Evolutionary conservation across 64 coral and sea anemone genomes (phyloP).

Genomic region (Porites australiensis): DNA sequence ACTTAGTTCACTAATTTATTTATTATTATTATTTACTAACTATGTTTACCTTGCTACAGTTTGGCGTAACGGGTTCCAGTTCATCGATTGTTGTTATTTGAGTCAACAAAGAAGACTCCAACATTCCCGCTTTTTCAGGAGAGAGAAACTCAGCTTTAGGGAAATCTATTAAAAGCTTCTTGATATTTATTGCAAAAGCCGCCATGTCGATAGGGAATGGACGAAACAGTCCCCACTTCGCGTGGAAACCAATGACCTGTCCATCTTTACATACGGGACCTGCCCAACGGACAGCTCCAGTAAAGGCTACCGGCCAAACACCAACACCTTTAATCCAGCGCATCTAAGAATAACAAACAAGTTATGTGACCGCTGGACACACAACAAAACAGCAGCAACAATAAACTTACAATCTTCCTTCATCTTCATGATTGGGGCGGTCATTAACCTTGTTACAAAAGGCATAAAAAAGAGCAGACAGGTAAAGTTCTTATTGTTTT

Average conservation of each 20-base stretch:
- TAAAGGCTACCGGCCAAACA: constrained; percentile 94
- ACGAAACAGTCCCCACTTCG: constrained; percentile 83
- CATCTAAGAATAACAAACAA: constrained; percentile 36
- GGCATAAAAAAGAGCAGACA: too few relatives aligned
- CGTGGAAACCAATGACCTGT: constrained; percentile 74
- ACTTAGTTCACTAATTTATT: too few relatives aligned
- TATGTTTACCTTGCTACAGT: constrained; percentile 78
- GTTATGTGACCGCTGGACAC: too few relatives aligned
- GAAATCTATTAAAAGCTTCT: constrained; percentile 66
- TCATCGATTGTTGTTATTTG: constrained; percentile 74
- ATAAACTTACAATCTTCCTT: too few relatives aligned
- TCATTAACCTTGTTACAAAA: too few relatives aligned
- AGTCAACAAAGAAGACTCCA: constrained; percentile 82
- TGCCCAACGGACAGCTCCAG: constrained; percentile 84
- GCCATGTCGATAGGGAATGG: constrained; percentile 97
- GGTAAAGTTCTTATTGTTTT: too few relatives aligned
- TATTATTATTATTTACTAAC: too few relatives aligned
- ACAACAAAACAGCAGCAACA: too few relatives aligned
- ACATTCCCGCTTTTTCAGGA: constrained; percentile 75
- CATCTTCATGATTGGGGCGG: too few relatives aligned
- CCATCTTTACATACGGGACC: constrained; percentile 77
- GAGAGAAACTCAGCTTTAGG: constrained; percentile 72
- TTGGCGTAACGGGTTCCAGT: constrained; percentile 68
- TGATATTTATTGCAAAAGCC: constrained; percentile 86
- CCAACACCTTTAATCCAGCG: constrained; percentile 83